A percentile compares a stretch with the other conserved stretches of the same genome.
These are phyloP conservation scores for Pterois miles DNA, from an alignment of 2,797 vertebrate genomes.

Conservation along the genomic window DNA sequence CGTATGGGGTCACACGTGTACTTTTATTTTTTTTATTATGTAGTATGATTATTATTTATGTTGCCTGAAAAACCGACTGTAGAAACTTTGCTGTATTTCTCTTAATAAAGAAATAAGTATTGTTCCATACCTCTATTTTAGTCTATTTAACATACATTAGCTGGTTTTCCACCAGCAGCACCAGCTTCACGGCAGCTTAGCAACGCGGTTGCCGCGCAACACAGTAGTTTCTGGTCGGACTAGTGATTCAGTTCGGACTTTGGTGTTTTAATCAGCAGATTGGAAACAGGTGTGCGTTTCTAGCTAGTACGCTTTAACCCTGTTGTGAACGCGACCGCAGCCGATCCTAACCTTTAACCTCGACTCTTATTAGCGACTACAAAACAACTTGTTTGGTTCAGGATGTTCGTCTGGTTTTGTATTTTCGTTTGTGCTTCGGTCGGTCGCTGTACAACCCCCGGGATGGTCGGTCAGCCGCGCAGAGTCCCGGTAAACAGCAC, in stretches of 20 bases:
- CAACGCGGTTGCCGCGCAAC: conserved; percentile 50
- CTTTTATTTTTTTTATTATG: background rate
- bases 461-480: conserved; percentile 21
- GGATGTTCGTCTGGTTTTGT: conserved; percentile 24
- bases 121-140: rapidly evolving
- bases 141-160: background rate
- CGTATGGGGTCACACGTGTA: background rate
- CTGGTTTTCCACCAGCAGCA: conserved; percentile 18
- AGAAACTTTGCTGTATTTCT: background rate
- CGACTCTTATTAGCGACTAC: rapidly evolving
- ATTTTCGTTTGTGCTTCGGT: background rate
- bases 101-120: background rate
- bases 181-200: conserved; percentile 45
- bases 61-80: background rate
- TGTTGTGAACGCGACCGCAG: background rate
- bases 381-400: background rate
- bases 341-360: rapidly evolving
- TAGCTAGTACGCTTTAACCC: background rate
- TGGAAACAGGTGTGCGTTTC: conserved; percentile 39
- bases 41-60: background rate
- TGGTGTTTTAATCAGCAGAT: conserved; percentile 22
- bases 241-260: background rate
- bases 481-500: conserved; percentile 10
- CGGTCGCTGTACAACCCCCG: background rate
- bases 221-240: conserved; percentile 20